Evolutionary conservation across 2,888 invertebrate genomes (phyloP).

Genomic region (Sphaerophoria rueppellii): DNA sequence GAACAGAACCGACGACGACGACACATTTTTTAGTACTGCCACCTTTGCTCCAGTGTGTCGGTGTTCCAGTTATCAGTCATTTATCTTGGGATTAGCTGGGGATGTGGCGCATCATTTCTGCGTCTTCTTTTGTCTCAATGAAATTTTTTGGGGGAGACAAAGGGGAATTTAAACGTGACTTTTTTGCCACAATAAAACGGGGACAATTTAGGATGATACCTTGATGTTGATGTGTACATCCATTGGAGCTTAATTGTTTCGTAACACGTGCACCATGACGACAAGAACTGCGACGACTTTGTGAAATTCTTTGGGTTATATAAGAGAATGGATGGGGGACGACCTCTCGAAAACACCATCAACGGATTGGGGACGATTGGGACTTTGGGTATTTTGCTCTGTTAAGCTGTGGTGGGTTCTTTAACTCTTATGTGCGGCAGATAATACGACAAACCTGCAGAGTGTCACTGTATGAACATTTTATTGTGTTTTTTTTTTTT

Average conservation of each 20-base stretch:
- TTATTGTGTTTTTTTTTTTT: constrained; percentile 5
- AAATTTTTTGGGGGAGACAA: neutral
- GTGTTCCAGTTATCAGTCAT: constrained; percentile 71
- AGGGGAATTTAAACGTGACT: constrained; percentile 50
- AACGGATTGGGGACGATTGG: constrained; percentile 44
- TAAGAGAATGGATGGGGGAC: neutral
- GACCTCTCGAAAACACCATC: too few relatives aligned
- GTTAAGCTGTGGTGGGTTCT: constrained; percentile 27
- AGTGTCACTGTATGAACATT: constrained; percentile 69
- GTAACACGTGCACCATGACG: constrained; percentile 69
- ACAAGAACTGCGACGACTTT: constrained; percentile 17
- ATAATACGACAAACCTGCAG: constrained; percentile 36
- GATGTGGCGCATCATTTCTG: constrained; percentile 33
- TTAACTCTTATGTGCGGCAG: constrained; percentile 55
- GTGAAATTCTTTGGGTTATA: neutral
- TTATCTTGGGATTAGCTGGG: constrained; percentile 68
- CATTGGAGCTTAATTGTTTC: constrained; percentile 72
- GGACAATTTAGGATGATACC: constrained; percentile 71
- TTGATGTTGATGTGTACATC: constrained; percentile 58
- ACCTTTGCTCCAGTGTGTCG: constrained; percentile 49
- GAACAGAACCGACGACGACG: constrained; percentile 34
- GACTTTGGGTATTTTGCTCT: constrained; percentile 46
- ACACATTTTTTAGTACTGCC: constrained; percentile 6
- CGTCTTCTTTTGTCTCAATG: constrained; percentile 1
- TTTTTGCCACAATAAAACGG: constrained; percentile 70